phyloP scores from a whole-genome alignment of 2,888 invertebrate species.

The Kuschelorhynchus macadamiae region DNA sequence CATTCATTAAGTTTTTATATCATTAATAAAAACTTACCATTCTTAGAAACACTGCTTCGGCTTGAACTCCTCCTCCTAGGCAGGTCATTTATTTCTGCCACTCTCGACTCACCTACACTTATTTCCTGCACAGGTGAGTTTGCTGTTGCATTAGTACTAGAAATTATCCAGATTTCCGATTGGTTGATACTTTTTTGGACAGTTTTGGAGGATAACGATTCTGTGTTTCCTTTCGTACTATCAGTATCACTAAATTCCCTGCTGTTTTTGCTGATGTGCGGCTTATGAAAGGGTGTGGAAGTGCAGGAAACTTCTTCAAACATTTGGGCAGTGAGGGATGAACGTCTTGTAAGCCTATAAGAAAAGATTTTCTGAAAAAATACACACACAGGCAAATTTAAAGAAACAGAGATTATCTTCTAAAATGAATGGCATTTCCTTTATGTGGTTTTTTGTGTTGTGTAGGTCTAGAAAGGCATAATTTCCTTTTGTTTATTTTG shows the following conservation, averaged over 20 bases:
- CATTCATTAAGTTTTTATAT: no score
- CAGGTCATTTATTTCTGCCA: not conserved
- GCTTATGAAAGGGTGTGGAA: conserved; percentile 25
- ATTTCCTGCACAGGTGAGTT: not conserved
- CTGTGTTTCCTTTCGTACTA: not conserved
- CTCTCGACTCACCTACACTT: not conserved
- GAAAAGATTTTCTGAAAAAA: no score
- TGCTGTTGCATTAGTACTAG: not conserved
- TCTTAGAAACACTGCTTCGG: conserved; percentile 9
- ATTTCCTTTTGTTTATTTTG: no score
- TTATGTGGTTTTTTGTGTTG: no score
- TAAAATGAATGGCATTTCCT: no score
- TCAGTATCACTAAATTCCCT: not conserved
- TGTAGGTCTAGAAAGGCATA: not conserved
- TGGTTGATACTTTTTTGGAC: not conserved
- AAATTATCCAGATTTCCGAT: no score
- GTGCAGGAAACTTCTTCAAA: conserved; percentile 20
- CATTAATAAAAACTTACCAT: not conserved
- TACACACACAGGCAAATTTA: no score
- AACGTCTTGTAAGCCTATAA: conserved; percentile 3
- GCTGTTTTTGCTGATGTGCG: not conserved
- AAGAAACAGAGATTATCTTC: no score
- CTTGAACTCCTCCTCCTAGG: conserved; percentile 10
- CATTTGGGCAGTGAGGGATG: not conserved
- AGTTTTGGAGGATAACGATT: no score